Percentiles rank a stretch among this genome's conserved stretches.
These are phyloP conservation scores for Actinernus sp. DNA, from an alignment of 92 coral and sea anemone genomes.

Conservation along the genomic window DNA sequence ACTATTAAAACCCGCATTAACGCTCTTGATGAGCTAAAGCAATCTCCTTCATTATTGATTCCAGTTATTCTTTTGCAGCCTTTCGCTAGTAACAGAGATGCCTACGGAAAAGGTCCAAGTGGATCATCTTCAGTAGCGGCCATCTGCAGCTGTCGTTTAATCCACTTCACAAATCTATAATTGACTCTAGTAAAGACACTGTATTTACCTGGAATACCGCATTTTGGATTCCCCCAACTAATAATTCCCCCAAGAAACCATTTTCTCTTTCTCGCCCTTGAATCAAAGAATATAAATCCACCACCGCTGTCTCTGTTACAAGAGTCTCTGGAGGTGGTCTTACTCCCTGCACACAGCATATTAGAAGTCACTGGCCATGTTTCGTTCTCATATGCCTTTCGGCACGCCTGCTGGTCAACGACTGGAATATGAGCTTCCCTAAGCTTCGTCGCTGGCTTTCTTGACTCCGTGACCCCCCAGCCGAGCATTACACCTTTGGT, in stretches of 20 bases:
- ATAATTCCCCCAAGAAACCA: conserved; percentile 96
- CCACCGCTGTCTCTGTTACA: conserved; percentile 97
- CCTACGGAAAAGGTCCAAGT: too few relatives aligned
- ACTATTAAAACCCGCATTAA: too few relatives aligned
- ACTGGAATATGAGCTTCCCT: conserved; percentile 85
- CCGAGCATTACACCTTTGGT: conserved; percentile 87
- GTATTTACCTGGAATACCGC: conserved; percentile 90
- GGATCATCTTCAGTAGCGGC: neutral
- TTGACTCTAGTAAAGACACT: conserved; percentile 90
- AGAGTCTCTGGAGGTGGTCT: conserved; percentile 56
- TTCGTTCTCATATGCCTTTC: conserved; percentile 66
- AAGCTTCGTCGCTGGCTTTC: conserved; percentile 43
- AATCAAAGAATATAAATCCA: conserved; percentile 81
- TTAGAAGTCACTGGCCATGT: conserved; percentile 88
- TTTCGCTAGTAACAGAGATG: too few relatives aligned
- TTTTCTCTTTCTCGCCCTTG: conserved; percentile 56
- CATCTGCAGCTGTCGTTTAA: conserved; percentile 54
- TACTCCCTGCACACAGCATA: conserved; percentile 96
- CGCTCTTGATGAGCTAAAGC: too few relatives aligned
- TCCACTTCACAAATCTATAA: conserved; percentile 83
- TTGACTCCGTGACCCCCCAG: conserved; percentile 84
- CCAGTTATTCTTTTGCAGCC: too few relatives aligned
- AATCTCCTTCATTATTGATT: too few relatives aligned
- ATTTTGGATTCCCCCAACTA: conserved; percentile 93
- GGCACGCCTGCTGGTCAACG: conserved; percentile 63